Base-by-base conservation (phyloP, 2,888 invertebrate species). In the Pristionchus japonicus region DNA sequence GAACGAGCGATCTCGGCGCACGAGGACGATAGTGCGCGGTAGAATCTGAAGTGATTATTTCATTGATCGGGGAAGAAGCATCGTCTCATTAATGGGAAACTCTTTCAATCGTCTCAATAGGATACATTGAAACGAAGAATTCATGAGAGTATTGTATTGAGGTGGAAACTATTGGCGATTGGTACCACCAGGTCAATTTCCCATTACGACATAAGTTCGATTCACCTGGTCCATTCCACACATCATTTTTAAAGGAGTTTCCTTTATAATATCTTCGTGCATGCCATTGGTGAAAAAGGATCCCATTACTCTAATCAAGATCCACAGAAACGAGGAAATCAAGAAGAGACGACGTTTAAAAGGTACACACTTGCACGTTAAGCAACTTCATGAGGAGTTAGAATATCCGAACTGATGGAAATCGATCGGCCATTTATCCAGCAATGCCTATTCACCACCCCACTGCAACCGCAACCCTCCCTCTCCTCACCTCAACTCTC, bases 1-100 rank as follows among this genome's bases (percentile, higher is more conserved):
- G 90, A 90, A 64, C 90, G 90, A 37, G 91, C 90, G 61, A 92
- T 88, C 85, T 92, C 90, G 37, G 88, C 88, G 85, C 92, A 92
- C n/a, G 89, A 89, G 47, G 89, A 90, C 20, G 86, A 64, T 34
- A 92, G 49, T 15, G 86, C 84, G 37, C 77, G 34, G 89, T 91
- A 92, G 83, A 92, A 92, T 82, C 89, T 91, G 47, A 88, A 87
- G 27, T 3, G 0, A 77, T 43, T 40, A 31, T 31, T 34, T n/a
- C n/a, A n/a, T n/a, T n/a, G n/a, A n/a, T n/a, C n/a, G n/a, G 27
- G 27, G 64, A 27, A 64, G 23, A n/a, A 43, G 43, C 43, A 43
- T 43, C 43, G 7, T 9, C 7, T 43, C 43, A 43, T 43, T 83
- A 61, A 37, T 31, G 52, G 20, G 31, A 15, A 34, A 64, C 27